Base-by-base conservation (phyloP, 2,888 invertebrate species). In the Amblyteles armatorius region DNA sequence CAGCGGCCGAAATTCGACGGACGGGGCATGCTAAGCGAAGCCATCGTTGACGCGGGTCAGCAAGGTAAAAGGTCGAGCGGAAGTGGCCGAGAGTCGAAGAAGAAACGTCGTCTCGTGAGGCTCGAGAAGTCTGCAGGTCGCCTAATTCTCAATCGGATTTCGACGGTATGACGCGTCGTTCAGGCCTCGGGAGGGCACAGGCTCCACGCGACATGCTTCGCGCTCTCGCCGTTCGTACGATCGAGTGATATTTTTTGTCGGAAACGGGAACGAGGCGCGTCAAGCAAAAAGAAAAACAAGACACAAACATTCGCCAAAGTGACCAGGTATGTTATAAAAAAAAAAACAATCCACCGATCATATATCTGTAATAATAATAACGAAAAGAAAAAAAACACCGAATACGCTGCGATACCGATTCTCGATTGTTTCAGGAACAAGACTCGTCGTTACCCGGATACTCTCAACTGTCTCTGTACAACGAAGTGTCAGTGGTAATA, bases 111-210 rank as follows among this genome's bases (percentile, higher is more conserved):
- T 63, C 16, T 16, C 65, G 36, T 16, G 13, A 48, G 9, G 44
- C 60, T 26, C 60, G 29, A 26, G 48, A 40, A 22, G 22, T 50
- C 63, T 16, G 19, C 57, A 82, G 68, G 55, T 55, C 26, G 76
- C 22, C 57, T 60, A 67, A 83, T 78, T 85, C 40, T 73, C 82
- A 79, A 83, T 36, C 87, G 79, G 36, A 88, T 88, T 72, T 77
- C 72, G 88, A 88, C 89, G 90, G 89, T 88, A 91, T 91, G 91
- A 90, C 89, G 91, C 88, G 88, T 86, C 88, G 84, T 81, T 88
- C 84, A 40, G 78, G 85, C 72, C 84, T 88, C 83, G 87, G 86
- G 72, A 84, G 88, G 84, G 78, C 87, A 86, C 84, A 87, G 87
- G 77, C 76, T 74, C 78, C 83, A 29, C 86, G 86, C 83, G 87